Evolutionary conservation across 1,140 invertebrate species (phyloP).

Genomic region (Bombus huntii): DNA sequence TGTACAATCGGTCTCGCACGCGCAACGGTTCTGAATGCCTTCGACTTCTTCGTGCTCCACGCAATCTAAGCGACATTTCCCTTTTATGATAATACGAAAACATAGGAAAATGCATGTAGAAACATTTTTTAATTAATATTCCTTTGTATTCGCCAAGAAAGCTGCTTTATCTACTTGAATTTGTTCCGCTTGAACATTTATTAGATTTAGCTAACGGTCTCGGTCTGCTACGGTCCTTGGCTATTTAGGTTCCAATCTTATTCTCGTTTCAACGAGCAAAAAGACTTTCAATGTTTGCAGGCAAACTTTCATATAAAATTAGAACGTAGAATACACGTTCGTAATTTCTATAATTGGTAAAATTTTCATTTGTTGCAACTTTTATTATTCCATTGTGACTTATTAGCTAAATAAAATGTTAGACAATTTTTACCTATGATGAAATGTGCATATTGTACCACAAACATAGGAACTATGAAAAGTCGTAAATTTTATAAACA

Average conservation of each 20-base stretch:
- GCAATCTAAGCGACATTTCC: not conserved
- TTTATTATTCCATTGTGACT: too few relatives aligned
- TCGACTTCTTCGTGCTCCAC: constrained; percentile 23
- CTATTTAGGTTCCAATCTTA: too few relatives aligned
- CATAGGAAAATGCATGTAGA: too few relatives aligned
- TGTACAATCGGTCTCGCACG: constrained; percentile 27
- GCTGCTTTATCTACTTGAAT: not conserved
- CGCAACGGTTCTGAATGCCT: not conserved
- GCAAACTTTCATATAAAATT: not conserved
- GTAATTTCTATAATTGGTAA: too few relatives aligned
- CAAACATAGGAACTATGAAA: too few relatives aligned
- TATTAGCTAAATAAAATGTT: too few relatives aligned
- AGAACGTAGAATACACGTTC: too few relatives aligned
- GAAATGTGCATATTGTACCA: too few relatives aligned
- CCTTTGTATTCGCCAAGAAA: not conserved
- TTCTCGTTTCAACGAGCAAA: not conserved
- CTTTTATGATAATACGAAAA: not conserved
- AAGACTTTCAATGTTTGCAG: not conserved
- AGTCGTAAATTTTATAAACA: too few relatives aligned
- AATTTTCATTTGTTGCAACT: too few relatives aligned
- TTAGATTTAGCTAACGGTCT: not conserved
- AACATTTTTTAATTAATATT: not conserved
- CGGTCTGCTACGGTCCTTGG: too few relatives aligned
- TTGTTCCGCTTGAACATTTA: not conserved
- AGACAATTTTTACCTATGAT: too few relatives aligned